These are phyloP conservation scores for Hippocampus kuda DNA, from an alignment of 2,797 vertebrate species.

Conservation along the genomic window DNA sequence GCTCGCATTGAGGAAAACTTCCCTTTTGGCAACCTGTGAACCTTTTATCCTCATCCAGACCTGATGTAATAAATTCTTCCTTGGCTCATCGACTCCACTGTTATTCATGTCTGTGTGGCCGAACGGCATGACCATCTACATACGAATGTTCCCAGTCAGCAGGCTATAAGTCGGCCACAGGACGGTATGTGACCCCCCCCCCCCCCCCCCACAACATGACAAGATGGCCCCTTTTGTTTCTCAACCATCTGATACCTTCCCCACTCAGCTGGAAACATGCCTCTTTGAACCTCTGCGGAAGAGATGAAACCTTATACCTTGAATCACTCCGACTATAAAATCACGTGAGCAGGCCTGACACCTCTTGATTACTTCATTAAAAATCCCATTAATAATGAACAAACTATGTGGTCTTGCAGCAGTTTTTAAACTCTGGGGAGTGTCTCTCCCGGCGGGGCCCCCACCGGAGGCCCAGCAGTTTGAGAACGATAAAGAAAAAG, in stretches of 20 bases:
- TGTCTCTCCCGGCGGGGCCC: background rate
- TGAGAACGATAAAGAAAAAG: background rate
- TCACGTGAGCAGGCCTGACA: conserved; percentile 11
- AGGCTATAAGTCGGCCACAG: conserved; percentile 57
- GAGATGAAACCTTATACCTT: background rate
- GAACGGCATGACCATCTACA: conserved; percentile 38
- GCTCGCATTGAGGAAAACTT: background rate
- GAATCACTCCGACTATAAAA: conserved; percentile 19
- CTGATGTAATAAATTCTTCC: background rate
- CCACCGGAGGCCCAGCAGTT: background rate
- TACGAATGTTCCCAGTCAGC: conserved; percentile 38
- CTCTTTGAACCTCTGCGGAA: conserved; percentile 18
- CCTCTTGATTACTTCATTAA: background rate
- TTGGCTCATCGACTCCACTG: background rate
- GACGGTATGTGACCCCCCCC: conserved; percentile 51
- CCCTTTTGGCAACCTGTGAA: background rate
- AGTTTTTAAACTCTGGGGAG: background rate
- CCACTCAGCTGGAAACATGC: conserved; percentile 55
- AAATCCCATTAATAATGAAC: conserved; percentile 5
- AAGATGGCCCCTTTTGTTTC: conserved; percentile 56
- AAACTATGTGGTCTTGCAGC: background rate
- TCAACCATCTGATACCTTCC: conserved; percentile 56
- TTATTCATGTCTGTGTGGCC: conserved; percentile 19
- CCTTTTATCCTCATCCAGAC: background rate
- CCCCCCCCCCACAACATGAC: conserved; percentile 23